These are phyloP conservation scores for Galleria mellonella DNA, from an alignment of 1,140 invertebrate genomes.

Conservation along the genomic window DNA sequence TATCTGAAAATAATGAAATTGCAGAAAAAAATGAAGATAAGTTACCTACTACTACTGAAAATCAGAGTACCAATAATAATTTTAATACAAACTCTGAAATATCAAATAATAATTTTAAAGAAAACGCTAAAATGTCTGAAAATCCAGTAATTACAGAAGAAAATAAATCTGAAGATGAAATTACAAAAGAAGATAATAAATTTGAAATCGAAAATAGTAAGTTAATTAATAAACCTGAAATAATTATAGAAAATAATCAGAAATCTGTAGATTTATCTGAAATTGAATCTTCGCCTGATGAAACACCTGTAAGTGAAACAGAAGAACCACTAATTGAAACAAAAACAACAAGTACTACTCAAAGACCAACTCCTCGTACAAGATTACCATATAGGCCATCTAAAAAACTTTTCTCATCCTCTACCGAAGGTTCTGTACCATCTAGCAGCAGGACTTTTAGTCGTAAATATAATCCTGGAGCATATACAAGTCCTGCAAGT, in stretches of 20 bases:
- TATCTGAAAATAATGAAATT: no score
- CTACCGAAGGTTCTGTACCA: slow-evolving; percentile 53
- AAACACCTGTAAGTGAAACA: slow-evolving; percentile 9
- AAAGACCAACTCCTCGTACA: slow-evolving; percentile 30
- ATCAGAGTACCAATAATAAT: no score
- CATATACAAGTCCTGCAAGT: slow-evolving; percentile 62
- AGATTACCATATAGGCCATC: slow-evolving; percentile 59
- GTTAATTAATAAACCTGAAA: slow-evolving; percentile 9
- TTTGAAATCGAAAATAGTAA: slow-evolving; percentile 4
- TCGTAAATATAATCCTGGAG: slow-evolving; percentile 67
- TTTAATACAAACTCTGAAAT: no score
- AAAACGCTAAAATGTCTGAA: no score
- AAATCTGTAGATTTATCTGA: slow-evolving; percentile 18
- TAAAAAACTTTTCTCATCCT: slow-evolving; percentile 58
- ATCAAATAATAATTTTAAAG: no score
- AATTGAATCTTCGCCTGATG: slow-evolving; percentile 11
- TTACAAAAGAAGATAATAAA: slow-evolving; percentile 5
- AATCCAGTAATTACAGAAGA: no score
- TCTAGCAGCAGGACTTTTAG: slow-evolving; percentile 62
- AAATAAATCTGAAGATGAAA: slow-evolving; percentile 1
- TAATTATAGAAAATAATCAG: slow-evolving; percentile 12
- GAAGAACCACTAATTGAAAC: slow-evolving; percentile 33
- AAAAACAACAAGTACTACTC: slow-evolving; percentile 36
- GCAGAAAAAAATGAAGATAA: no score
- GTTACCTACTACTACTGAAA: no score